Percentiles rank a stretch among this genome's conserved stretches.
phyloP scores from a whole-genome alignment of 2,888 invertebrate genomes.

The Patella depressa region DNA sequence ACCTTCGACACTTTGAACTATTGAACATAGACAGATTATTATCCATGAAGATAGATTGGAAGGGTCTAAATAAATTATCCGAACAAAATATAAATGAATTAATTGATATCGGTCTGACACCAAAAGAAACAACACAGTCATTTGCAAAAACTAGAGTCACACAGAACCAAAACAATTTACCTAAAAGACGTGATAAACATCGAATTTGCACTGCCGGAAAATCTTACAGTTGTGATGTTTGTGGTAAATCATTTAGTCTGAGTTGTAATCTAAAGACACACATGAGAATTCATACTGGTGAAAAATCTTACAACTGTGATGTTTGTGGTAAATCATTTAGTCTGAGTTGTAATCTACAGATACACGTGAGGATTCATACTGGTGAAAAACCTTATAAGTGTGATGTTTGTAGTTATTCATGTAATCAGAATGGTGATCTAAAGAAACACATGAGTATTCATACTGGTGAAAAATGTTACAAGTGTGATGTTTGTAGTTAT shows the following conservation, averaged over 20 bases:
- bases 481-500: neutral
- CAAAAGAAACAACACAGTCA: too few species aligned
- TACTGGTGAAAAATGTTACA: neutral
- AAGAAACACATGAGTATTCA: neutral
- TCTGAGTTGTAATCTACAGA: neutral
- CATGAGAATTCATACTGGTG: too few species aligned
- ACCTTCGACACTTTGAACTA: conserved; percentile 19
- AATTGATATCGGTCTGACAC: too few species aligned
- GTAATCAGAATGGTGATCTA: neutral
- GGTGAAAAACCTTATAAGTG: neutral
- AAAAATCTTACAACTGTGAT: too few species aligned
- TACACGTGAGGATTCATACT: neutral
- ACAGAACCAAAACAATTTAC: too few species aligned
- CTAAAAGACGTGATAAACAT: too few species aligned
- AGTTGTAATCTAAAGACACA: too few species aligned
- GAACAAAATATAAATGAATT: too few species aligned
- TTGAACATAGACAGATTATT: conserved; percentile 2
- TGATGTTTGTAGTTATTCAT: neutral
- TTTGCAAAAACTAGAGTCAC: too few species aligned
- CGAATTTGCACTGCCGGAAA: neutral
- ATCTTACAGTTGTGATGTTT: too few species aligned
- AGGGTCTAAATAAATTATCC: neutral
- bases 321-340: neutral
- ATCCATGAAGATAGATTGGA: neutral
- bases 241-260: too few species aligned